Evolutionary conservation across 2,888 invertebrate species (phyloP).

Genomic region (Oegoconia quadripuncta): DNA sequence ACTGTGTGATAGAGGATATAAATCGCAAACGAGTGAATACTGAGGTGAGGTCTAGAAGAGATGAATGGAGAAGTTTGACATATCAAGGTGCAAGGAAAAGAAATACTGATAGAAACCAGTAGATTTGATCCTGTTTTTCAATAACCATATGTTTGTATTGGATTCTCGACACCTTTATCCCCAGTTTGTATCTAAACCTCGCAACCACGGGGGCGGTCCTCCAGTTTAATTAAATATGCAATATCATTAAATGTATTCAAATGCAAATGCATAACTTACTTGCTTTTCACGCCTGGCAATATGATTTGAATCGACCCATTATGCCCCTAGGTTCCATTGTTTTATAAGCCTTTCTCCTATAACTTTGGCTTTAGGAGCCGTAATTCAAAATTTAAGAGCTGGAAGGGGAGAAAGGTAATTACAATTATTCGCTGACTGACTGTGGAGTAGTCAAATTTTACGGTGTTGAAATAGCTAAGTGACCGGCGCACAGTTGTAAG

Average conservation of each 20-base stretch:
- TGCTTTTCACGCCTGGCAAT: slow-evolving; percentile 1
- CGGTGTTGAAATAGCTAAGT: neutral
- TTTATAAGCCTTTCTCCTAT: slow-evolving; percentile 5
- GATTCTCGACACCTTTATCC: no score
- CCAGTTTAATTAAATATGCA: no score
- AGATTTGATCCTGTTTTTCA: no score
- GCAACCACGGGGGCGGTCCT: no score
- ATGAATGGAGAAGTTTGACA: no score
- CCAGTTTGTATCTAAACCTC: no score
- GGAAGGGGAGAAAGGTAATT: neutral
- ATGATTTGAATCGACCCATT: slow-evolving; percentile 5
- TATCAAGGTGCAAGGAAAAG: no score
- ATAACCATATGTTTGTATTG: no score
- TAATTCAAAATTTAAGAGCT: slow-evolving; percentile 3
- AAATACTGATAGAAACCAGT: no score
- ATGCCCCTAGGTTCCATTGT: slow-evolving; percentile 7
- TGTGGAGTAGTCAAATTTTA: neutral
- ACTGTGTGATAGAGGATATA: no score
- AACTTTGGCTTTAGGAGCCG: neutral
- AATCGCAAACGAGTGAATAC: no score
- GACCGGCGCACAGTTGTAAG: neutral
- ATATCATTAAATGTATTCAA: slow-evolving; percentile 10
- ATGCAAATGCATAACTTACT: slow-evolving; percentile 12
- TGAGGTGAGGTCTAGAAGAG: no score
- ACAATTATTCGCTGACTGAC: slow-evolving; percentile 2